These are phyloP conservation scores for Romanogobio albipinnatus DNA, from an alignment of 2,113 vertebrate species.

Conservation along the genomic window DNA sequence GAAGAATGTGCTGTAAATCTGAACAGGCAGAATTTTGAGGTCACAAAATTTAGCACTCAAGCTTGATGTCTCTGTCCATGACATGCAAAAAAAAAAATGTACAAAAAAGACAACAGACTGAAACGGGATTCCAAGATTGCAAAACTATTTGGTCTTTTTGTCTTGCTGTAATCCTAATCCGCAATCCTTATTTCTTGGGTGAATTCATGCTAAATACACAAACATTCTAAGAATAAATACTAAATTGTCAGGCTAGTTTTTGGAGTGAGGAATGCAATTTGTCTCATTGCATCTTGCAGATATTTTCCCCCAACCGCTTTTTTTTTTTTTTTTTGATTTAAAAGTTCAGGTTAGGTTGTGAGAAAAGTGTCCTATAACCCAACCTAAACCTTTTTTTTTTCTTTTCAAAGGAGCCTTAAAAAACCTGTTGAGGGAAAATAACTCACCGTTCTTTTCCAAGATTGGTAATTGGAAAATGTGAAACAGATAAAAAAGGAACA, in stretches of 20 bases:
- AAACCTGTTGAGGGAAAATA: background rate
- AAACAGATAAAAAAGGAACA: background rate
- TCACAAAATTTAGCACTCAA: background rate
- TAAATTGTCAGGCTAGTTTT: background rate
- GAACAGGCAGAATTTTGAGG: background rate
- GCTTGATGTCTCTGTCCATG: background rate
- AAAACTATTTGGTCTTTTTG: background rate
- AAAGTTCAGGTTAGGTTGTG: too few species aligned
- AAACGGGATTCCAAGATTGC: background rate
- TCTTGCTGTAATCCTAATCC: background rate
- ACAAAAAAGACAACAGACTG: background rate
- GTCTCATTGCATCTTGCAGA: background rate
- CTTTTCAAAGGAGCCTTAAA: too few species aligned
- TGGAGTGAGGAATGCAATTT: background rate
- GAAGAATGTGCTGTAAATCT: background rate
- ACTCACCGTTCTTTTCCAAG: background rate
- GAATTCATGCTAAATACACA: slow-evolving; percentile 6
- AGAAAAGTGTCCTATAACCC: background rate
- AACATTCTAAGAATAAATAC: background rate
- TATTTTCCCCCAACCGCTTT: too few species aligned
- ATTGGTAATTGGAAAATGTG: background rate
- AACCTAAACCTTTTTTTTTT: background rate
- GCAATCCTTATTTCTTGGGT: background rate
- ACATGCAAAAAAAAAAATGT: background rate
- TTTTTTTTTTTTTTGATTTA: too few species aligned